Conservation (phyloP, 2,113 vertebrate species). For the Odobenus rosmarus region DNA sequence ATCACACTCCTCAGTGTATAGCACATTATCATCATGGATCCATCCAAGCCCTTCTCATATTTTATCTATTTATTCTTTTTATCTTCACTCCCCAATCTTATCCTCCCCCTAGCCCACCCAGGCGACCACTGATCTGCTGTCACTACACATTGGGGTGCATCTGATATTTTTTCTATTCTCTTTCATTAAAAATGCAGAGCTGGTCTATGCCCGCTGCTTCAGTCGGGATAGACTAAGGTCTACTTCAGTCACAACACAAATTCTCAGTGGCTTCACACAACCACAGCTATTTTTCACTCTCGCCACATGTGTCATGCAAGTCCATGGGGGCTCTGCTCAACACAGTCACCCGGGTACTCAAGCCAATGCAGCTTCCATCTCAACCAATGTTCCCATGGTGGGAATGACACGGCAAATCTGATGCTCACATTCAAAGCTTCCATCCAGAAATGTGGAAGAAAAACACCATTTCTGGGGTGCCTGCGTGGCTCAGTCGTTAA, state of each 20-base stretch:
- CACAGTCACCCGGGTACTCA: not conserved
- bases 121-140: not conserved
- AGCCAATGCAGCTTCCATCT: not conserved
- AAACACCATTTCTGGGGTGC: not conserved
- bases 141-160: not conserved
- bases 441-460: not conserved
- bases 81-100: not conserved
- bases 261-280: not conserved
- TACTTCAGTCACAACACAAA: not conserved
- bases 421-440: not conserved
- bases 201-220: not conserved
- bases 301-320: not conserved
- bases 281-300: not conserved
- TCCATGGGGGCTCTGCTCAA: not conserved
- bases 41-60: not conserved
- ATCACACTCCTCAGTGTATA: not conserved
- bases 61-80: not conserved
- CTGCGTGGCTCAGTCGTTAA: too few species aligned
- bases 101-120: not conserved
- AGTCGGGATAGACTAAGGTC: not conserved
- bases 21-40: not conserved
- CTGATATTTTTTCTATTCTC: not conserved
- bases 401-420: not conserved
- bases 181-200: not conserved
- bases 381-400: not conserved